phyloP scores from a whole-genome alignment of 2,888 invertebrate genomes.

The Microctonus brassicae region DNA sequence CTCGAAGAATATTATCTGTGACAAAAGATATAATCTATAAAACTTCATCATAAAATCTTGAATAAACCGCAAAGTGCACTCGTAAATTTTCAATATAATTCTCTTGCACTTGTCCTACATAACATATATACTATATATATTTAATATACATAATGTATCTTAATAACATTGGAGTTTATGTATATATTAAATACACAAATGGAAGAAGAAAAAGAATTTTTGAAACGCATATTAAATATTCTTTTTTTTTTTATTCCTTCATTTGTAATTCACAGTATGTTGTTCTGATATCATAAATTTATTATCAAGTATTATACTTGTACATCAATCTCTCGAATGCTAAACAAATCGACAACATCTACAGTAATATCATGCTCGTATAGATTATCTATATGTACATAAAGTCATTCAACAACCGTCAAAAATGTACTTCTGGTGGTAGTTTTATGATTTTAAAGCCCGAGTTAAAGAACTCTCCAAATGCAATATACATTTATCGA shows the following conservation, averaged over 20 bases:
- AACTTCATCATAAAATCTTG: not conserved
- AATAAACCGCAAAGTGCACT: conserved; percentile 27
- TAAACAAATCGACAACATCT: not conserved
- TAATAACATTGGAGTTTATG: too few relatives aligned
- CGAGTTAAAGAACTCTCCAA: not conserved
- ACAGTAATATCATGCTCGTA: not conserved
- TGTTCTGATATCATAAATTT: too few relatives aligned
- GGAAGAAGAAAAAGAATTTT: too few relatives aligned
- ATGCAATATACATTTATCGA: not conserved
- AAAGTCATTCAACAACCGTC: not conserved
- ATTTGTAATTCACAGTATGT: too few relatives aligned
- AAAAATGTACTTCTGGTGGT: not conserved
- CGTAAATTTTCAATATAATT: conserved; percentile 17
- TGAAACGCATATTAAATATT: too few relatives aligned
- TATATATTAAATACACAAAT: too few relatives aligned
- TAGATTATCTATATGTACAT: too few relatives aligned
- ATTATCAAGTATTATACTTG: too few relatives aligned
- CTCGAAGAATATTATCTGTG: not conserved
- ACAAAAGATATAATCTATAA: not conserved
- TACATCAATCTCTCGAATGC: too few relatives aligned
- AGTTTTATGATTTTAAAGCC: not conserved
- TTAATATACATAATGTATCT: not conserved
- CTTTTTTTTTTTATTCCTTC: too few relatives aligned
- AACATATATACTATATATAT: not conserved
- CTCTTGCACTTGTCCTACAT: conserved; percentile 18